Base-by-base conservation (phyloP, 2,113 vertebrate genomes). In the Megalops atlanticus region DNA sequence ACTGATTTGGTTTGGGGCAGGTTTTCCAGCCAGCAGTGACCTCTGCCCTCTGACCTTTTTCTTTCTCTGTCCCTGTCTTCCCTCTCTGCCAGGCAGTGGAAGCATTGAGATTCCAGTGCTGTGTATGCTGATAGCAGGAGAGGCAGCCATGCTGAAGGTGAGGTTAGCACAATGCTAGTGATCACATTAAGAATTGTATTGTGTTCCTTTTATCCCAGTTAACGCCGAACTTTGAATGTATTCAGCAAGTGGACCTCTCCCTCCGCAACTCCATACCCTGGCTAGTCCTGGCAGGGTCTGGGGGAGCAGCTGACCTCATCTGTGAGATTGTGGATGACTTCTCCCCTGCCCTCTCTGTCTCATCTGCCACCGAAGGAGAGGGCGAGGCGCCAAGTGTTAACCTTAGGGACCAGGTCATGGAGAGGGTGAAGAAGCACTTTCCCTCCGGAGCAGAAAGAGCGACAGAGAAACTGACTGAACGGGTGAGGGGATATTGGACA, bases 61-160 rank as follows among this genome's bases (percentile, higher is more conserved):
- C 38, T 54, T 49, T 47, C 24, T 49, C 33, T 35, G 45, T 35
- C 27, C 58, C 39, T 71, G 16, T 40, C 31, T 31, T 83, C 0
- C n/a, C 35, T 21, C 70, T 73, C 45, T 52, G 70, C 15, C 74
- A 97, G 97, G 94, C 38, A 95, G 92, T 8, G 95, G 95, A 64
- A 94, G 90, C 82, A 97, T 97, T 79, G 94, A 98, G 82, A 97
- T 98, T 78, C 97, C 97, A 4, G 97, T 98, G 12, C 78, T 98
- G 33, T 95, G 96, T 52, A 92, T 97, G 87, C 89, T 98, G 80
- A 91, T 97, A 0, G 93, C 93, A 16, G 97, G 97, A 0, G 92
- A 95, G 0, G 83, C 92, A 15, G 90, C 88, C 77, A 91, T 95
- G 92, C 39, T 98, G 39, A 89, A 96, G 96, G 97, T 97, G 86